phyloP scores from a whole-genome alignment of 2,888 invertebrate genomes.

The Drosophila paracracens region DNA sequence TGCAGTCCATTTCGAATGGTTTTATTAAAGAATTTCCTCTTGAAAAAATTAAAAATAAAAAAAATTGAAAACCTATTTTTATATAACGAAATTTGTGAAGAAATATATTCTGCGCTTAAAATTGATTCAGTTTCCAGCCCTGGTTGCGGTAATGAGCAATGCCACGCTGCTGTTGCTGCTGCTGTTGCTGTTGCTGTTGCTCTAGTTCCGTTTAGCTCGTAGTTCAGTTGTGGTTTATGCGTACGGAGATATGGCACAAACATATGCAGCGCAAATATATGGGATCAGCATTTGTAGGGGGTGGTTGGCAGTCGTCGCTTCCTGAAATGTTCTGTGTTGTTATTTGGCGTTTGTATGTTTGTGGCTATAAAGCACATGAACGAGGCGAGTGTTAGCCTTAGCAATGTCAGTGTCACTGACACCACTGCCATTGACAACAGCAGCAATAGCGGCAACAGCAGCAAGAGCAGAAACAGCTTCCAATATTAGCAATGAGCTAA shows the following conservation, averaged over 20 bases:
- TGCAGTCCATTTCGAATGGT: not conserved
- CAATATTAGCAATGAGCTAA: slow-evolving; percentile 78
- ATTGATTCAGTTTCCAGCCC: slow-evolving; percentile 17
- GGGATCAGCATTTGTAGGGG: slow-evolving; percentile 32
- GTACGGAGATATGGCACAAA: slow-evolving; percentile 71
- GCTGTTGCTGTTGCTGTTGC: slow-evolving; percentile 25
- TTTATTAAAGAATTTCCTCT: not conserved
- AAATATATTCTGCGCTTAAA: not conserved
- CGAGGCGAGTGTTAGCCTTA: slow-evolving; percentile 67
- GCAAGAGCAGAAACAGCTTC: slow-evolving; percentile 48
- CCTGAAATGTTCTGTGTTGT: slow-evolving; percentile 49
- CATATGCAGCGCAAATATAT: slow-evolving; percentile 78
- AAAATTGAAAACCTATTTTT: not conserved
- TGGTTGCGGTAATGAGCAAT: slow-evolving; percentile 59
- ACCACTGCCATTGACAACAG: slow-evolving; percentile 53
- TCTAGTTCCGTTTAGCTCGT: slow-evolving; percentile 65
- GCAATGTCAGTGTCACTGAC: slow-evolving; percentile 62
- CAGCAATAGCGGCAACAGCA: slow-evolving; percentile 10
- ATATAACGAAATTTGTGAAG: not conserved
- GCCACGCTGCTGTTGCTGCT: slow-evolving; percentile 10
- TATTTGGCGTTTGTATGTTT: slow-evolving; percentile 44
- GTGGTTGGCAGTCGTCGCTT: slow-evolving; percentile 42
- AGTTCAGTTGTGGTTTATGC: slow-evolving; percentile 77
- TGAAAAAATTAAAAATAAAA: not conserved
- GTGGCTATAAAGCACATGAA: slow-evolving; percentile 76